These are phyloP conservation scores for Caenorhabditis sulstoni DNA, from an alignment of 2,888 invertebrate genomes.

Conservation along the genomic window DNA sequence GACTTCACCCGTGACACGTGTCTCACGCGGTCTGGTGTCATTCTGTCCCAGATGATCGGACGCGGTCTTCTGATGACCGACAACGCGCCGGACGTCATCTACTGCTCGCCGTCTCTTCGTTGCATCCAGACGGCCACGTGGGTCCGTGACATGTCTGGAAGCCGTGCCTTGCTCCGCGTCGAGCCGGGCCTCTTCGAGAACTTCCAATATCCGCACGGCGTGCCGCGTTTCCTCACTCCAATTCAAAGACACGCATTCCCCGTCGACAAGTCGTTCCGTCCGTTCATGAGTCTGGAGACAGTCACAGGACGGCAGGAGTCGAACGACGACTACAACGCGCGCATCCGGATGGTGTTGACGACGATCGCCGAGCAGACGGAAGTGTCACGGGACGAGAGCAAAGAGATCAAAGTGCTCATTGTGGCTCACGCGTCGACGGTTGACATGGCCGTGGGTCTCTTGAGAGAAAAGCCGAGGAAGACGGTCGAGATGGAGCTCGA, in stretches of 20 bases:
- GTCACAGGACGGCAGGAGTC: conserved; percentile 57
- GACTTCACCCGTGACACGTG: conserved; percentile 69
- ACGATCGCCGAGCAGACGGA: conserved; percentile 52
- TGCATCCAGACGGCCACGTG: conserved; percentile 73
- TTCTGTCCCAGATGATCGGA: conserved; percentile 71
- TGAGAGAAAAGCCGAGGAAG: conserved; percentile 59
- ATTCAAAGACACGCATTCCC: conserved; percentile 56
- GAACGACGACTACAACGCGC: conserved; percentile 64
- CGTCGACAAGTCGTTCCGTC: conserved; percentile 60
- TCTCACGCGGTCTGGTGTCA: conserved; percentile 67
- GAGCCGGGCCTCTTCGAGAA: conserved; percentile 75
- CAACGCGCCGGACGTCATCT: conserved; percentile 70
- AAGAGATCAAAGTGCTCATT: conserved; percentile 55
- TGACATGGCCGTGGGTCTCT: conserved; percentile 72
- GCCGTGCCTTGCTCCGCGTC: conserved; percentile 61
- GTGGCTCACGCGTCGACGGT: conserved; percentile 76
- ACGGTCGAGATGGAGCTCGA: conserved; percentile 58
- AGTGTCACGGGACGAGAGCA: background rate
- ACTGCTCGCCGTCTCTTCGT: conserved; percentile 74
- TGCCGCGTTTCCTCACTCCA: conserved; percentile 54
- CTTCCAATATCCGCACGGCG: conserved; percentile 62
- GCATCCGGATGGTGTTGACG: conserved; percentile 57
- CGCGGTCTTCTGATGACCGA: conserved; percentile 60
- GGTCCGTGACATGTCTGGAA: conserved; percentile 56
- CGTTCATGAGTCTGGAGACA: conserved; percentile 35